Evolutionary conservation across 2,113 vertebrate genomes (phyloP), one percentile per base, ranked within the genome.

Genomic region (Hydropotes inermis): DNA sequence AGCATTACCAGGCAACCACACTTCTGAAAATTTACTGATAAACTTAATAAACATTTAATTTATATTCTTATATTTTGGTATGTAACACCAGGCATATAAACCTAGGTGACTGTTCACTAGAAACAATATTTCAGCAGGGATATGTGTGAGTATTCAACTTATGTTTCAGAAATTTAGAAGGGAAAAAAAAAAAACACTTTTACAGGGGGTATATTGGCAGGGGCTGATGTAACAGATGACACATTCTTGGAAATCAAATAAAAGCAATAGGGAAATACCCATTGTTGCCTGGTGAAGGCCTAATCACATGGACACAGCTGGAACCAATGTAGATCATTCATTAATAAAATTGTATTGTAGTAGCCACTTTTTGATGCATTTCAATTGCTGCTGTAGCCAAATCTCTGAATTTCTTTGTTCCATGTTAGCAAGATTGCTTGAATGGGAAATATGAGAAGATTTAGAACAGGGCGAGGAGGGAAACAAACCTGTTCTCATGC

Each of bases 231-330:
- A 99, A 98, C 98, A 99, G 98, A 99, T 99, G 98, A 99, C 98
- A 99, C 98, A 98, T 99, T 99, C 98, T 98, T 99, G 99, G 99
- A 99, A 99, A 99, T 98, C 98, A 99, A 99, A 98, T 98, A 99
- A 99, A 99, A 98, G 98, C 98, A 98, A 98, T 97, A 98, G 98
- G 98, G 98, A 99, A 99, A 99, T 98, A 98, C 94, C 98, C 98
- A 99, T 98, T 98, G 98, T 98, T 98, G 97, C 96, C 98, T 97
- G 96, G 98, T 97, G 98, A 99, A 99, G 98, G 98, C 95, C 98
- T 99, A 98, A 99, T 98, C 98, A 98, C 98, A 99, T 98, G 98
- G 98, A 98, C 98, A 99, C 98, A 99, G 98, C 99, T 99, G 98
- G 98, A 99, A 98, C 98, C 98, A 98, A 98, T 98, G 98, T 97